These are phyloP conservation scores for Chelon labrosus DNA, from an alignment of 2,797 vertebrate genomes.

Conservation along the genomic window DNA sequence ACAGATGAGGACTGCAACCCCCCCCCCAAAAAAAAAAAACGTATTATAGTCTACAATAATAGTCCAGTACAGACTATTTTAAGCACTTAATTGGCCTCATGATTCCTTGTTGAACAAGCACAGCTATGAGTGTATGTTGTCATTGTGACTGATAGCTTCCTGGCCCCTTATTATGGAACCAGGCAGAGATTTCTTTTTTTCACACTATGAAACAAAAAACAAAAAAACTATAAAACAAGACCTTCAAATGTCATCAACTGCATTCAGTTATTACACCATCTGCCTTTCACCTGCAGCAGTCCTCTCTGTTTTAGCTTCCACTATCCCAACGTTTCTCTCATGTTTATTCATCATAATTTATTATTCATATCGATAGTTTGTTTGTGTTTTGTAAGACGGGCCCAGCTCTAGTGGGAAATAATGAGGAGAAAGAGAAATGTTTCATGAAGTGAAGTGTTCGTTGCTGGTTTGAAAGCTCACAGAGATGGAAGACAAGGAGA, in stretches of 20 bases:
- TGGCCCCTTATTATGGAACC: not conserved
- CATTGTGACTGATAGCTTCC: not conserved
- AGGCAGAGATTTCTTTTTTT: not conserved
- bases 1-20: not conserved
- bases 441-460: conserved; percentile 15
- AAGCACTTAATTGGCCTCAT: not conserved
- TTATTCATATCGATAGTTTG: conserved; percentile 38
- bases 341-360: conserved; percentile 47
- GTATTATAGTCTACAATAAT: not conserved
- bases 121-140: not conserved
- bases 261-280: not conserved
- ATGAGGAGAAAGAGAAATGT: conserved; percentile 17
- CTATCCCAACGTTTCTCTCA: conserved; percentile 28
- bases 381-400: conserved; percentile 42
- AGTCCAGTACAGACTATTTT: not conserved
- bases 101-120: not conserved
- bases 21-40: not conserved
- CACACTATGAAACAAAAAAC: not conserved
- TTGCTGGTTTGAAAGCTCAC: conserved; percentile 9
- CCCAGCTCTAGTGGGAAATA: conserved; percentile 36
- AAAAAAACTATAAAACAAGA: not conserved
- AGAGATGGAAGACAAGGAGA: conserved; percentile 3
- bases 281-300: conserved; percentile 12
- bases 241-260: not conserved
- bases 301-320: not conserved